Evolutionary conservation across 2,888 invertebrate genomes (phyloP), one percentile per base, ranked within the genome.

Genomic region (Morpho deidamia): DNA sequence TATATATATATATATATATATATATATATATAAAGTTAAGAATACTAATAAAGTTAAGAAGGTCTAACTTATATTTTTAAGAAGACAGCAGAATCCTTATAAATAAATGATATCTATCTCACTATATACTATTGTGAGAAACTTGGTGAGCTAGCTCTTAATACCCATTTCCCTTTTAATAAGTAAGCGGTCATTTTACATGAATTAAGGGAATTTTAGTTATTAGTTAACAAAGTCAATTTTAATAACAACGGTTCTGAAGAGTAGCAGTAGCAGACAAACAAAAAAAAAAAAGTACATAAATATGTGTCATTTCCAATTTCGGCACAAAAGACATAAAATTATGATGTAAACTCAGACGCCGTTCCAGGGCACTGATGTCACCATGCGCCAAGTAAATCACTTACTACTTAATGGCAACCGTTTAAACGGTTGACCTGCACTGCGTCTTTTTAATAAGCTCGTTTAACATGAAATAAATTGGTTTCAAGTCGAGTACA

Each of bases 381-480:
- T 59, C 59, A 59, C 53, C 43, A 33, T 42, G 44, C 51, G 55
- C 50, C 55, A 53, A 56, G 59, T 59, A 59, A 59, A 59, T 59
- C 56, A 59, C 59, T 59, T 59, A 59, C 56, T 56, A 56, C 59
- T 59, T 59, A 59, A 54, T 59, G 48, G 53, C 56, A 59, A 51
- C 51, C 33, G 59, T 56, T 56, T 53, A 59, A 56, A 53, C 48
- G 51, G 51, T 40, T 40, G 56, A 51, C 53, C 51, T 51, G 51
- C 35, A 44, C 49, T 55, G 58, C 56, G 46, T 53, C 51, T 54
- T 56, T 47, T 56, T 56, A 53, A 59, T 58, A 54, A 58, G 57
- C 54, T 58, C 54, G 54, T 55, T 55, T 54, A 58, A 49, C 50
- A 54, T 35, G 51, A 41, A 51, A 55, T 47, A 38, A 51, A 54